A percentile compares a stretch with the other conserved stretches of the same genome.
phyloP scores from a whole-genome alignment of 2,888 invertebrate species.

The Drosophila kanekoi region DNA sequence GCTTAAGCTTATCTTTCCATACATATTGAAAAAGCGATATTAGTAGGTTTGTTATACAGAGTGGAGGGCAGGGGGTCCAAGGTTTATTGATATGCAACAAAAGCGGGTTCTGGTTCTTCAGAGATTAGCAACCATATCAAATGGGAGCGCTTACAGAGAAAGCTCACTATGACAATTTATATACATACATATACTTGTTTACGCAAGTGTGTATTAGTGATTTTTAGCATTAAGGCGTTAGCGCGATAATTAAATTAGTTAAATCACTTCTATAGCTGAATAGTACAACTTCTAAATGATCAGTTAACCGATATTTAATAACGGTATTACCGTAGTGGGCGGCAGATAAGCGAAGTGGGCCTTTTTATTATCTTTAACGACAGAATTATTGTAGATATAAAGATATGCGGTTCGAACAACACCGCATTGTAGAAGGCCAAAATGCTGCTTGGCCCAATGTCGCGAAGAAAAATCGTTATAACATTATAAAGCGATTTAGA shows the following conservation, averaged over 20 bases:
- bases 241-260: constrained; percentile 48
- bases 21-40: constrained; percentile 30
- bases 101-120: constrained; percentile 7
- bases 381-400: constrained; percentile 15
- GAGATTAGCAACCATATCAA: constrained; percentile 50
- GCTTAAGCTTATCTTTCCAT: constrained; percentile 10
- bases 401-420: constrained; percentile 42
- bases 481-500: constrained; percentile 57
- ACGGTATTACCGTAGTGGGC: constrained; percentile 1
- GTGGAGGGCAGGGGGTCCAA: constrained; percentile 8
- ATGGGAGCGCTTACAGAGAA: constrained; percentile 12
- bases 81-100: constrained; percentile 52
- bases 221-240: constrained; percentile 48
- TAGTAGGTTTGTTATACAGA: not conserved
- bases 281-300: constrained; percentile 2
- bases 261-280: constrained; percentile 11
- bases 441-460: constrained; percentile 20
- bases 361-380: constrained; percentile 26
- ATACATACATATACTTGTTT: constrained; percentile 3
- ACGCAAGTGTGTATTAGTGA: constrained; percentile 3
- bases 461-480: constrained; percentile 29
- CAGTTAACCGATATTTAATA: constrained; percentile 13
- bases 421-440: constrained; percentile 16
- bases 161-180: constrained; percentile 1
- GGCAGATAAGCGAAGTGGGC: constrained; percentile 24